Base-by-base conservation (phyloP, 2,797 vertebrate species). In the Pelochelys cantorii region DNA sequence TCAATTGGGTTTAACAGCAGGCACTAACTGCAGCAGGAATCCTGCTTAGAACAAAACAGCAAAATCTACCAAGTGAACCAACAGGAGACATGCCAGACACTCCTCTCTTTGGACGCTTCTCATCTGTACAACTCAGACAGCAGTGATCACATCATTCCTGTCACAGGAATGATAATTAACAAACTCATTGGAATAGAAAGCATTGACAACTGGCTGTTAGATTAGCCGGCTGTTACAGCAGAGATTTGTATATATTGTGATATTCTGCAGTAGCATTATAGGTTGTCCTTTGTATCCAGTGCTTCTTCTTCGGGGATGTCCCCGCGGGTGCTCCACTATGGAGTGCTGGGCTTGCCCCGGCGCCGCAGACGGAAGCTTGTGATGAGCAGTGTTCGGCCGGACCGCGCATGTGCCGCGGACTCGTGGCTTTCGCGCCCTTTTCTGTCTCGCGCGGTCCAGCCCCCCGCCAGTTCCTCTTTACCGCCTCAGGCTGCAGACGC, bases 161-260 rank as follows among this genome's bases (percentile, higher is more conserved):
- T 48, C 14, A 79, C 53, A 60, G 7, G 60, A 60, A 89, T 74
- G 22, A 23, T 74, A 93, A 87, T 84, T 80, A 5, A 83, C 79
- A 6, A 4, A 7, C 3, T 81, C 37, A 52, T 25, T 83, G 65
- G 71, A 84, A 83, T 77, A 18, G 82, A 48, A 55, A 60, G 68
- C 60, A 87, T 9, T 15, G 42, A 13, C 27, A 89, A 37, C 59
- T 59, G 71, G 14, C 34, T 92, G 0, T 48, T 85, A 8, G 77
- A 20, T 60, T 59, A 5, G 81, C 1, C 13, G 27, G 29, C 13
- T 60, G 7, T 42, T 83, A 7, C 14, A 22, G 25, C 9, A 79
- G 31, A 75, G 7, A 75, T 23, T 5, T 27, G 7, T 42, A 52
- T 0, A 68, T 68, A 68, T 10, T 68, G 0, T 48, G 59, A n/a